Percentiles rank a stretch among this genome's conserved stretches.
Conservation (phyloP, 2,888 invertebrate species). For the Lepas anatifera region DNA sequence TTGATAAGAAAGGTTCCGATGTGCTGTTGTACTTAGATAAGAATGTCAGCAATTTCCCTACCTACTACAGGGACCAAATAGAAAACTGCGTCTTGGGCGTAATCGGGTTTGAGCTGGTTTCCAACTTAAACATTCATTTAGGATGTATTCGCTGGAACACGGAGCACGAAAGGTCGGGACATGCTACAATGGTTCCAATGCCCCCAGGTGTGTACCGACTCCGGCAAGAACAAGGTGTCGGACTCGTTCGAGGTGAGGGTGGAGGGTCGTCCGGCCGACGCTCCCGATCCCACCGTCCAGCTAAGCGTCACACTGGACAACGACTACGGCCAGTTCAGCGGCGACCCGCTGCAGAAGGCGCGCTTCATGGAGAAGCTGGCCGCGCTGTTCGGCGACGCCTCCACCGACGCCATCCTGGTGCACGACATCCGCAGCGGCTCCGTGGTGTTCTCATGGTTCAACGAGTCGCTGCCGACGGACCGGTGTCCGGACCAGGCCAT, state of each 20-base stretch:
- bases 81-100: too few relatives aligned
- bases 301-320: slow-evolving; percentile 25
- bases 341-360: slow-evolving; percentile 29
- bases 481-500: slow-evolving; percentile 54
- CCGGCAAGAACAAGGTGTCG: slow-evolving; percentile 19
- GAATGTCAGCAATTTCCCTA: too few relatives aligned
- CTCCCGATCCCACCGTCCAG: background rate
- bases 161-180: too few relatives aligned
- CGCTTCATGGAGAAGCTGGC: slow-evolving; percentile 32
- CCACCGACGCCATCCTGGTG: slow-evolving; percentile 31
- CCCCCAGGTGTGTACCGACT: slow-evolving; percentile 23
- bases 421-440: slow-evolving; percentile 30
- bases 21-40: too few relatives aligned
- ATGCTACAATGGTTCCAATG: too few relatives aligned
- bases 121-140: too few relatives aligned
- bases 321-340: slow-evolving; percentile 31
- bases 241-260: slow-evolving; percentile 23
- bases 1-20: too few relatives aligned
- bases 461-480: slow-evolving; percentile 60
- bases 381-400: slow-evolving; percentile 32
- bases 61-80: too few relatives aligned
- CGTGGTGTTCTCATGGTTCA: slow-evolving; percentile 46
- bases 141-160: too few relatives aligned
- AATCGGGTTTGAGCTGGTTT: too few relatives aligned
- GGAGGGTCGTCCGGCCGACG: background rate